phyloP scores from a whole-genome alignment of 1,140 invertebrate genomes.

The Drosophila athabasca region DNA sequence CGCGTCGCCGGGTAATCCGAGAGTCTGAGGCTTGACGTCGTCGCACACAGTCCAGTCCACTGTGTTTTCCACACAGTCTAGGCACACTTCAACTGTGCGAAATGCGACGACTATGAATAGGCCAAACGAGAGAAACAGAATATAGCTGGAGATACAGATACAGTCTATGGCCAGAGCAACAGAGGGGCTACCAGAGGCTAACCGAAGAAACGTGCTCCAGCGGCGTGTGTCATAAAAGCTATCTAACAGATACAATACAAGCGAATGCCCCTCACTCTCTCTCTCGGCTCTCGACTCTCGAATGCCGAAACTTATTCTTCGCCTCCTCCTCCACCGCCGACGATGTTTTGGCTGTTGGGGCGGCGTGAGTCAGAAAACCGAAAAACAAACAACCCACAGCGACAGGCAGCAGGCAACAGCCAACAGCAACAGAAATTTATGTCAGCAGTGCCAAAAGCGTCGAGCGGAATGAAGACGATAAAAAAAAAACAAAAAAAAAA shows the following conservation, averaged over 20 bases:
- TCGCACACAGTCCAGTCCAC: no score
- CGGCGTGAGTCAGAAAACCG: constrained; percentile 67
- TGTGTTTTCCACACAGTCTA: constrained; percentile 71
- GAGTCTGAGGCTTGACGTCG: constrained; percentile 59
- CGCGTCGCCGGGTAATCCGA: constrained; percentile 65
- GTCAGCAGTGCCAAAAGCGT: constrained; percentile 80
- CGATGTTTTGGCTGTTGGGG: constrained; percentile 20
- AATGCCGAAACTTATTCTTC: constrained; percentile 45
- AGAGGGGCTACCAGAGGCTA: constrained; percentile 25
- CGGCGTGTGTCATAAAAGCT: constrained; percentile 70
- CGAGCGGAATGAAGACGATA: constrained; percentile 56
- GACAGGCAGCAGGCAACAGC: neutral
- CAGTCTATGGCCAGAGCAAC: constrained; percentile 12
- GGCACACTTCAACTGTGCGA: constrained; percentile 81
- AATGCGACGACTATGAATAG: constrained; percentile 59
- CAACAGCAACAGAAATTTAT: constrained; percentile 66
- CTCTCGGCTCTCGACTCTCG: constrained; percentile 4
- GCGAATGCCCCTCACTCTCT: constrained; percentile 6
- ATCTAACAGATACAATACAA: constrained; percentile 64
- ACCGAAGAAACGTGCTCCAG: constrained; percentile 67
- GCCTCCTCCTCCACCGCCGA: neutral
- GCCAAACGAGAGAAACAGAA: constrained; percentile 18
- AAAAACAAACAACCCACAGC: constrained; percentile 57
- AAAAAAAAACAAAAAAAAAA: constrained; percentile 75
- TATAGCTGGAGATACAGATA: constrained; percentile 35